Percentiles rank a stretch among this genome's conserved stretches.
Conservation (phyloP, 2,797 vertebrate species). For the Botia kubotai region DNA sequence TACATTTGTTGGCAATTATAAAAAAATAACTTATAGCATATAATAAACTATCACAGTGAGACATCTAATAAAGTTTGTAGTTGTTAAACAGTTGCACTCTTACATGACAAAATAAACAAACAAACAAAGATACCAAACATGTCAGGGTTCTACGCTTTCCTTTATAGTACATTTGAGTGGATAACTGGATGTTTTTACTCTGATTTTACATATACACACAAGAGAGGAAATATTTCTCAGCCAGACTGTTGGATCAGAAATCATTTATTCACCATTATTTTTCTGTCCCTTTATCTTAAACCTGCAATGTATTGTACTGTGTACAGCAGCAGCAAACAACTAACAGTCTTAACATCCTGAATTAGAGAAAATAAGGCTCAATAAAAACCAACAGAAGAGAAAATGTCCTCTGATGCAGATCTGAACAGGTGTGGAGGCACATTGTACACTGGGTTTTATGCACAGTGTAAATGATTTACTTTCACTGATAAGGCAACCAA, state of each 20-base stretch:
- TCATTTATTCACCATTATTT: slow-evolving; percentile 29
- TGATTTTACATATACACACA: neutral
- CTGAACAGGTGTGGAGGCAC: slow-evolving; percentile 4
- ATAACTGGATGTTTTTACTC: neutral
- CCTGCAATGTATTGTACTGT: neutral
- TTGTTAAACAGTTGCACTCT: no score
- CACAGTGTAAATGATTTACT: slow-evolving; percentile 17
- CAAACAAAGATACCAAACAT: no score
- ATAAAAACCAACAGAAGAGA: neutral
- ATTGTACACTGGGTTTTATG: neutral
- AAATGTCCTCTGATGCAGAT: slow-evolving; percentile 1
- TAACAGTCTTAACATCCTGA: slow-evolving; percentile 3
- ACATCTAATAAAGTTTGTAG: no score
- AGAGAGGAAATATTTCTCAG: no score
- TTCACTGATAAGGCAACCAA: slow-evolving; percentile 7
- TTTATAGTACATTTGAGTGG: neutral
- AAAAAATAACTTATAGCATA: no score
- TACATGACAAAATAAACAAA: no score
- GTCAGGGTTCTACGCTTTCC: neutral
- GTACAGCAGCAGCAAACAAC: slow-evolving; percentile 26
- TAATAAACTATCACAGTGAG: no score
- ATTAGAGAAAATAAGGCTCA: neutral
- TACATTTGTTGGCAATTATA: neutral
- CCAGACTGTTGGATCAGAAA: neutral
- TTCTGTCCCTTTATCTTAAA: neutral